Percentiles rank a stretch among this genome's conserved stretches.
Evolutionary conservation across 1,140 invertebrate genomes (phyloP).

Genomic region (Lepeophtheirus salmonis): DNA sequence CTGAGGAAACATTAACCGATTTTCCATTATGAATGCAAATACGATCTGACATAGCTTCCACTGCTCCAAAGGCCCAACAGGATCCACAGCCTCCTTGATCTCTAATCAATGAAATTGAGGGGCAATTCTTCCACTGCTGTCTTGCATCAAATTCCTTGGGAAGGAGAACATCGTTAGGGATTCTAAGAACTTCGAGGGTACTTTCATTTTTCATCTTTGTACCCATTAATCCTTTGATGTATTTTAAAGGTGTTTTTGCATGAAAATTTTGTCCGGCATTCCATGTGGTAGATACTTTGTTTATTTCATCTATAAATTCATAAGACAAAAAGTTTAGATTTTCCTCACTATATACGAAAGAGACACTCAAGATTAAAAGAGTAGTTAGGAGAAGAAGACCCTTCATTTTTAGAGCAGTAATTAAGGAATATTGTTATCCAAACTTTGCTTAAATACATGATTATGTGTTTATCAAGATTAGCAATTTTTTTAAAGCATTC

Average conservation of each 20-base stretch:
- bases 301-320: background rate
- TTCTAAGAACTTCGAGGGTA: background rate
- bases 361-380: background rate
- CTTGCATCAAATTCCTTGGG: slow-evolving; percentile 33
- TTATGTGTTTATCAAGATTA: too few species aligned
- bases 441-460: too few species aligned
- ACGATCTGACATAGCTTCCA: slow-evolving; percentile 40
- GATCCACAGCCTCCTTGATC: slow-evolving; percentile 27
- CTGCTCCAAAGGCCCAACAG: slow-evolving; percentile 27
- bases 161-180: slow-evolving; percentile 21
- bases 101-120: slow-evolving; percentile 26
- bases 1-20: slow-evolving; percentile 32
- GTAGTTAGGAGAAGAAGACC: too few species aligned
- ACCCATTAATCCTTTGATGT: slow-evolving; percentile 24
- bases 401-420: too few species aligned
- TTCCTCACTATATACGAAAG: background rate
- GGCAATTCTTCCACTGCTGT: slow-evolving; percentile 33
- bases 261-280: slow-evolving; percentile 23
- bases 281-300: slow-evolving; percentile 9
- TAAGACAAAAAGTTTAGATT: background rate
- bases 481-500: too few species aligned
- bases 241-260: slow-evolving; percentile 14
- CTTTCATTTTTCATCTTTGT: background rate
- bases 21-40: slow-evolving; percentile 36
- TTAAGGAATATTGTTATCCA: too few species aligned